phyloP scores from a whole-genome alignment of 2,888 invertebrate species.

The Tiliacea aurago region DNA sequence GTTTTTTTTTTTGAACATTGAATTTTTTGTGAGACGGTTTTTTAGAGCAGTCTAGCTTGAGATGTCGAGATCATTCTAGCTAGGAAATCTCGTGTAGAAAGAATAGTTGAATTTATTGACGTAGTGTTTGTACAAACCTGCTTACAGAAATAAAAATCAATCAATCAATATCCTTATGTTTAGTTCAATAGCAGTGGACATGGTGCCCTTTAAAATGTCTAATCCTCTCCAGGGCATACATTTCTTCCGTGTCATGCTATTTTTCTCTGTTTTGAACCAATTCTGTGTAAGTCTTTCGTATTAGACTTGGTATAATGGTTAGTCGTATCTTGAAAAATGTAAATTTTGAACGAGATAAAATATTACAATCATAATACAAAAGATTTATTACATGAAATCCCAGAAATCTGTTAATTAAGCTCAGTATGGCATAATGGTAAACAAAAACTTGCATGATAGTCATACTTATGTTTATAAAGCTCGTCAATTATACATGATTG shows the following conservation, averaged over 20 bases:
- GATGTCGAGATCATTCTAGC: not conserved
- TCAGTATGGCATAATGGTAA: constrained; percentile 3
- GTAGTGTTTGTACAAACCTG: no score
- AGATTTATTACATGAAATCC: constrained; percentile 15
- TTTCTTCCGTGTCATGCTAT: not conserved
- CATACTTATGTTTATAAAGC: constrained; percentile 11
- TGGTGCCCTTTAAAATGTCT: not conserved
- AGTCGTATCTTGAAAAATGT: no score
- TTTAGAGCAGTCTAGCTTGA: not conserved
- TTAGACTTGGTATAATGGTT: no score
- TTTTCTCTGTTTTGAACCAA: not conserved
- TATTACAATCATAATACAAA: not conserved
- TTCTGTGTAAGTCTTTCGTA: not conserved
- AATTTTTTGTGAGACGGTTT: no score
- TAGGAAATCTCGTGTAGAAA: not conserved
- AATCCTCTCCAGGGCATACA: not conserved
- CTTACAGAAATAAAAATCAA: no score
- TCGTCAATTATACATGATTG: constrained; percentile 52
- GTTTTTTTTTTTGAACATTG: no score
- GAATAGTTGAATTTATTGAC: not conserved
- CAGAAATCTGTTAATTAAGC: constrained; percentile 33
- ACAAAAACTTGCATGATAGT: constrained; percentile 34
- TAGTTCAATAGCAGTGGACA: no score
- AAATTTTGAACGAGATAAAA: not conserved
- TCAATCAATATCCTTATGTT: no score